A percentile compares a stretch with the other conserved stretches of the same genome.
phyloP scores from a whole-genome alignment of 2,888 invertebrate genomes.

The Chloroclysta siterata region DNA sequence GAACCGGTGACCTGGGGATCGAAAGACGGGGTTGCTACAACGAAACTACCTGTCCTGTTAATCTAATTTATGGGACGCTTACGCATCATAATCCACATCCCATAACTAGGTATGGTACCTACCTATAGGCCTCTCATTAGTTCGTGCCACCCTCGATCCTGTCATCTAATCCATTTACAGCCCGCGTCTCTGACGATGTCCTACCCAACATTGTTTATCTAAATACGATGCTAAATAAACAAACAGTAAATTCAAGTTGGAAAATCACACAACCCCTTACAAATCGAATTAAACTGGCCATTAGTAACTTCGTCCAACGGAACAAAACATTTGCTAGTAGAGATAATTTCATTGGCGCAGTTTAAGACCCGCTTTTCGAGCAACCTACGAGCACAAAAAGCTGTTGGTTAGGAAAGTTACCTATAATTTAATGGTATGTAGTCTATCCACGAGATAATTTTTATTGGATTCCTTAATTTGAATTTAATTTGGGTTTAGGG shows the following conservation, averaged over 20 bases:
- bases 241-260: constrained; percentile 26
- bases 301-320: constrained; percentile 22
- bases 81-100: no score
- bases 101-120: no score
- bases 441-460: no score
- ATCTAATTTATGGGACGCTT: no score
- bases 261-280: constrained; percentile 12
- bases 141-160: no score
- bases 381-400: not conserved
- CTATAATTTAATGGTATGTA: no score
- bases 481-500: no score
- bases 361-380: not conserved
- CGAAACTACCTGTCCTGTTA: not conserved
- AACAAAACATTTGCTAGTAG: constrained; percentile 27
- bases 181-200: not conserved
- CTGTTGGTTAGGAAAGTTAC: not conserved
- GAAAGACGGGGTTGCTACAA: no score
- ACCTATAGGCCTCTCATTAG: no score
- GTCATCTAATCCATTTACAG: not conserved
- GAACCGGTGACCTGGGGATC: no score
- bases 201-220: constrained; percentile 2
- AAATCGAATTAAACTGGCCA: constrained; percentile 35
- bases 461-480: no score
- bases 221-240: constrained; percentile 4
- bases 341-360: constrained; percentile 28